Base-by-base conservation (phyloP, 92 coral and sea anemone genomes). In the Porites cylindrica region DNA sequence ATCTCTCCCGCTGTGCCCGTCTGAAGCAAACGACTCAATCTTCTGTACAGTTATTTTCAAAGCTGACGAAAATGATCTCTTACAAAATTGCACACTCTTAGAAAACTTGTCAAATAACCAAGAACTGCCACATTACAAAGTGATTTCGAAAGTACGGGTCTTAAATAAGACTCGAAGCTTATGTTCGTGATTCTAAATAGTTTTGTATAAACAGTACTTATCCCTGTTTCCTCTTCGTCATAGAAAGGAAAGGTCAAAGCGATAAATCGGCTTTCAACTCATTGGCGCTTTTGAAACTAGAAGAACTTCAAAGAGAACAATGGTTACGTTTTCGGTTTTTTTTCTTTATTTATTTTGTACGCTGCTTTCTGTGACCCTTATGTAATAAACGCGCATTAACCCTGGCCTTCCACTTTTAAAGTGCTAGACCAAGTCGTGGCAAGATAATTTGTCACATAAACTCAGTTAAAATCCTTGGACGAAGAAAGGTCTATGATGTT, bases 121-220 rank as follows among this genome's bases (percentile, higher is more conserved):
- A 16, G 38, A 23, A 51, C 4, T 20, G 26, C 16, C 21, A 7
- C 52, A n/a, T 51, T n/a, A 73, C 10, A 51, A 47, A 26, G 72
- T 14, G 5, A 71, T 11, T 71, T 82, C 0, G 50, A 20, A 50
- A 32, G 20, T 23, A 50, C 6, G 51, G 59, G 13, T 19, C 13
- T 19, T 19, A 19, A 38, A 4, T 14, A 26, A 59, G 66, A 23
- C 80, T 63, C 10, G 13, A n/a, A 71, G 62, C 60, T 51, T 72
- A 43, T 52, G 73, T 83, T 62, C 87, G 86, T 82, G 86, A 83
- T 83, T 24, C 51, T 26, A 61, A 73, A 73, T 80, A 63, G 10
- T n/a, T 51, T 73, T 83, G 29, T 62, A 64, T 74, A 83, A 83
- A 83, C 87, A 83, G 32, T 50, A 83, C 87, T 83, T 64, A 62